A percentile compares a stretch with the other conserved stretches of the same genome.
Evolutionary conservation across 2,888 invertebrate species (phyloP).

Genomic region (Chaitophorus viminalis): DNA sequence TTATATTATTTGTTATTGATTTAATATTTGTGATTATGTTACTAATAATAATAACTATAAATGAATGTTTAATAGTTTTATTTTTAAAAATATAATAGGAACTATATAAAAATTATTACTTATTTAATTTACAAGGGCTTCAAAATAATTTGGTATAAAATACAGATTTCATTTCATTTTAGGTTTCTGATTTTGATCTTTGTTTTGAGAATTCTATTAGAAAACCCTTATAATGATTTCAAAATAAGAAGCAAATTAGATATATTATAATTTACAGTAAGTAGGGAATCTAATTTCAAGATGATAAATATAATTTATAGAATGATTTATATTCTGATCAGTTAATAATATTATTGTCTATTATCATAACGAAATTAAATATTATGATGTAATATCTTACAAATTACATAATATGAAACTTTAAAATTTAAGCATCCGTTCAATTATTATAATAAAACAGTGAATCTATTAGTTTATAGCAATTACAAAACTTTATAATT

Average conservation of each 20-base stretch:
- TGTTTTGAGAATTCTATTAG: too few species aligned
- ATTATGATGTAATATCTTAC: neutral
- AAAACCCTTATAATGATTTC: neutral
- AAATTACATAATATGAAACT: neutral
- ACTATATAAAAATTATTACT: neutral
- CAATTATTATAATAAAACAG: too few species aligned
- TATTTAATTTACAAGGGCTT: neutral
- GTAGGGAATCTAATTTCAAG: neutral
- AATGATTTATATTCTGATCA: neutral
- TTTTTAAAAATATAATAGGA: neutral
- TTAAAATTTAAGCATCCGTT: too few species aligned
- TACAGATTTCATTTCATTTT: neutral
- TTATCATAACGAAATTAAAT: neutral
- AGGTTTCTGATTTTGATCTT: neutral
- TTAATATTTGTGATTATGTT: neutral
- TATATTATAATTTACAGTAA: neutral
- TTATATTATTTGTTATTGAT: neutral
- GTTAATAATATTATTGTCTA: slow-evolving; percentile 22
- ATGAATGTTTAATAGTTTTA: neutral
- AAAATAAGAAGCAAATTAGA: neutral
- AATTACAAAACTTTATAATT: neutral
- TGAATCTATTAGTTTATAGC: neutral
- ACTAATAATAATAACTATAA: neutral
- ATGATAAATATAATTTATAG: neutral
- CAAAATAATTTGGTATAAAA: neutral